phyloP scores from a whole-genome alignment of 64 coral and sea anemone genomes.

The Stichodactyla mertensii region DNA sequence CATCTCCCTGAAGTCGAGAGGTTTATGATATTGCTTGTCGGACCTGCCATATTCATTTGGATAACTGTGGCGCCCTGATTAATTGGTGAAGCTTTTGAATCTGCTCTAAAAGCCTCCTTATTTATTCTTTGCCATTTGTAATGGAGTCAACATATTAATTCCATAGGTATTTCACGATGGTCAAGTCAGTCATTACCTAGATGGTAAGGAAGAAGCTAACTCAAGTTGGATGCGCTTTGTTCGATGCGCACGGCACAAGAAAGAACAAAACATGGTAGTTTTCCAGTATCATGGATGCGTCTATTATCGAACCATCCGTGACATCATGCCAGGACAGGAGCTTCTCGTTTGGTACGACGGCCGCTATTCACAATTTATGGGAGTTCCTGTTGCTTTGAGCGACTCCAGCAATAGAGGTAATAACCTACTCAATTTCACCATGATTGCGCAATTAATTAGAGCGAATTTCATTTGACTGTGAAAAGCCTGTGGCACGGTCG shows the following conservation, averaged over 20 bases:
- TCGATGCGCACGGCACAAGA: slow-evolving; percentile 91
- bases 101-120: no score
- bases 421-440: background rate
- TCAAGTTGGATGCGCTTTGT: slow-evolving; percentile 99
- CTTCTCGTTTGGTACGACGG: slow-evolving; percentile 95
- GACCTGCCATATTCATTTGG: no score
- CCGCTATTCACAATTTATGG: slow-evolving; percentile 93
- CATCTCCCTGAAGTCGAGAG: no score
- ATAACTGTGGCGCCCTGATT: no score
- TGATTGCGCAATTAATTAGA: no score
- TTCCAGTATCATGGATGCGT: slow-evolving; percentile 98
- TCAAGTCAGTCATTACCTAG: slow-evolving; percentile 98
- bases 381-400: slow-evolving; percentile 85
- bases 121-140: background rate
- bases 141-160: background rate
- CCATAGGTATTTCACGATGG: slow-evolving; percentile 93
- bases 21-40: no score
- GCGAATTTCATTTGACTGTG: no score
- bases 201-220: slow-evolving; percentile 92
- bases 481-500: no score
- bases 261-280: slow-evolving; percentile 98
- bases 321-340: slow-evolving; percentile 87
- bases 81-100: no score
- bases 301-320: slow-evolving; percentile 88
- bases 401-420: slow-evolving; percentile 88